Evolutionary conservation across 1,140 invertebrate species (phyloP).

Genomic region (Brachionus paranguensis): DNA sequence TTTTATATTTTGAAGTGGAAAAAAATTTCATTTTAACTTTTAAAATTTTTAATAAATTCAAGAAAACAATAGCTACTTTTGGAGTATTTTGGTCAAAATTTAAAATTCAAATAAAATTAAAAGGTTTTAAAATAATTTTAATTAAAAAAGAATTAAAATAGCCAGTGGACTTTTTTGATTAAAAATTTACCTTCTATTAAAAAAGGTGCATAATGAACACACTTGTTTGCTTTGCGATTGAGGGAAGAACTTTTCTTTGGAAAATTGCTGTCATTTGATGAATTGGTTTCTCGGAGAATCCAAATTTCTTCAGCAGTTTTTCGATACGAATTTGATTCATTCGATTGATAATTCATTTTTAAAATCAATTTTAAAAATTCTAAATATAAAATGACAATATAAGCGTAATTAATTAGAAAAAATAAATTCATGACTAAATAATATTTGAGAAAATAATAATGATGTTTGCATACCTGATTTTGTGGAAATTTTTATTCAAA

Average conservation of each 20-base stretch:
- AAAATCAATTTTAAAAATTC: not conserved
- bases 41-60: too few relatives aligned
- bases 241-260: not conserved
- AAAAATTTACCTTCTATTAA: not conserved
- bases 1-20: too few relatives aligned
- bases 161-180: not conserved
- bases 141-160: not conserved
- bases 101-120: not conserved
- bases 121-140: not conserved
- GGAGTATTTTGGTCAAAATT: not conserved
- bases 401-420: not conserved
- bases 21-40: too few relatives aligned
- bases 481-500: not conserved
- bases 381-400: not conserved
- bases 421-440: not conserved
- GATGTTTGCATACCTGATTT: not conserved
- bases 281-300: not conserved
- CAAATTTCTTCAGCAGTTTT: not conserved
- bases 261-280: not conserved
- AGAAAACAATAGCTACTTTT: not conserved
- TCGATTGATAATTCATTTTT: not conserved
- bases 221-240: not conserved
- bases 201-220: not conserved
- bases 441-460: not conserved
- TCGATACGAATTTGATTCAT: not conserved